Base-by-base conservation (phyloP, 1,140 invertebrate species). In the Bradysia coprophila region DNA sequence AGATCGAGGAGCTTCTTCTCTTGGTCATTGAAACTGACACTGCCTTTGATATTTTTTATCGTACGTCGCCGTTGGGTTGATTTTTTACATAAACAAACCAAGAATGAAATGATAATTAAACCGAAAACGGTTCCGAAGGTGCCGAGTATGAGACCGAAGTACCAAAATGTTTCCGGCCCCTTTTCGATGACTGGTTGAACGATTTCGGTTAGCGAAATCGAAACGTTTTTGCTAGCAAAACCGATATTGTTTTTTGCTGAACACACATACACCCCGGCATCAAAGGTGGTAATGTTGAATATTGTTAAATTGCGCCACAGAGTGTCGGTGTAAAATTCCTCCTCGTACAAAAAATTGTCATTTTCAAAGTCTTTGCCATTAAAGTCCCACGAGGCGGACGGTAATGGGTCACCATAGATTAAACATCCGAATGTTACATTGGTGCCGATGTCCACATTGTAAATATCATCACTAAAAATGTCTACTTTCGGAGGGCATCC, bases 241-340 rank as follows among this genome's bases (percentile, higher is more conserved):
- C 82, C 86, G 13, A 82, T 75, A 15, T 73, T 56, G 57, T 91
- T 92, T 13, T 64, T 68, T 5, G 79, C 84, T 15, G 75, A 67
- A 55, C 87, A 91, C 1, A 74, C 71, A 53, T 90, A 91, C 31
- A 81, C 74, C 0, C 85, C 86, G 11, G 78, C 78, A 54, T 89
- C 82, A 9, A 71, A 63, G 40, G 80, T 78, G 50, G 69, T 77
- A 13, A 83, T 75, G 51, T 84, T 79, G 43, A 71, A 72, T 13
- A 84, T 68, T 2, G 76, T 82, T 13, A 82, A 61, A 52, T 81
- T 76, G 60, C 72, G 71, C 83, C 78, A 76, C 32, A 61, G 34
- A 24, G 59, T 60, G 41, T 61, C 56, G 2, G 54, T 36, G 4
- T 56, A 51, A 40, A 46, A 57, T 49, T 62, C 51, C 45, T 48